Evolutionary conservation across 2,797 vertebrate species (phyloP), one percentile per base, ranked within the genome.

Genomic region (Pipistrellus kuhlii): DNA sequence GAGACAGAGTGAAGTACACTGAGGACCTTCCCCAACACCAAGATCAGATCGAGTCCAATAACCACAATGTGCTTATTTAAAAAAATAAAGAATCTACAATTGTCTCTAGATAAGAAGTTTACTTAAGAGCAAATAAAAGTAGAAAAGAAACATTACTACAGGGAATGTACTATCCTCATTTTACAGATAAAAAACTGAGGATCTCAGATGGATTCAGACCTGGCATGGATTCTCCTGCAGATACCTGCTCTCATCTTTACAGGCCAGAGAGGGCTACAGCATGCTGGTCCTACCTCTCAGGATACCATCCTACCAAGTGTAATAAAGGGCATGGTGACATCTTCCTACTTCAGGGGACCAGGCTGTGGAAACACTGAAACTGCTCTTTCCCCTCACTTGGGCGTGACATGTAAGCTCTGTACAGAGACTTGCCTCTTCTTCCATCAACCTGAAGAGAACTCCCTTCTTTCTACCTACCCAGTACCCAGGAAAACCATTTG

Each of bases 41-140:
- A 86, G 51, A 53, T 25, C 41, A 3, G 14, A 76, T 48, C 7
- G 38, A 91, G 32, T 44, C 18, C 55, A 84, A 30, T 38, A 72
- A 64, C 3, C 38, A 68, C 1, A 38, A 8, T 13, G 44, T 44
- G 44, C n/a, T 64, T 66, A 66, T 3, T 30, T 3, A 14, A 88
- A 59, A 76, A 75, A n/a, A 80, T 53, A 91, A 44, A 44, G 9
- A 44, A 59, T 73, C 80, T 86, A 66, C 2, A 53, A 64, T 75
- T 35, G 88, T 17, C 51, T 78, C 75, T 95, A 92, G 93, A 90
- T 41, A 85, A 51, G 23, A 85, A 51, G 23, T 64, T 90, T 59
- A 80, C 48, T 46, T 78, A 91, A 78, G 32, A 83, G 57, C 11
- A 73, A 85, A 46, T 46, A 25, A 57, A 21, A 17, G 69, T 4